Conservation (phyloP, 2,797 vertebrate genomes). For the Cyprinella venusta region DNA sequence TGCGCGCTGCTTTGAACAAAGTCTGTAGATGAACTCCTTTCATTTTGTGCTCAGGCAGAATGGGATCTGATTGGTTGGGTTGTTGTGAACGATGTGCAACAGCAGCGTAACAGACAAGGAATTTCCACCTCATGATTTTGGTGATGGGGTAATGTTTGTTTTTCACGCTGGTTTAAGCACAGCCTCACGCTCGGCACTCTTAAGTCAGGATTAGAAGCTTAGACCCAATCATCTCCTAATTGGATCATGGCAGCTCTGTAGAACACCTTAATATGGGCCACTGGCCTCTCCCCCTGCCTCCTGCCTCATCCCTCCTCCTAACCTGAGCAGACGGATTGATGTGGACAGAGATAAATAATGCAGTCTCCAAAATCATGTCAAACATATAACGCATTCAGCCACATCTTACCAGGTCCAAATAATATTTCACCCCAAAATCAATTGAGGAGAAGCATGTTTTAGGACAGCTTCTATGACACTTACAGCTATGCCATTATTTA, state of each 20-base stretch:
- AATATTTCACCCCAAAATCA: neutral
- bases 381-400: conserved; percentile 41
- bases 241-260: conserved; percentile 58
- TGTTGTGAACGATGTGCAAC: conserved; percentile 27
- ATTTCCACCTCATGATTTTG: conserved; percentile 35
- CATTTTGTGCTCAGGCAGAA: conserved; percentile 14
- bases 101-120: conserved; percentile 24
- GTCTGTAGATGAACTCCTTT: conserved; percentile 23
- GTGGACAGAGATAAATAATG: conserved; percentile 48
- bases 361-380: conserved; percentile 51
- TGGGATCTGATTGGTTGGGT: conserved; percentile 2
- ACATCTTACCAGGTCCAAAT: neutral
- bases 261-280: conserved; percentile 46
- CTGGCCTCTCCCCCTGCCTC: conserved; percentile 14
- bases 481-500: neutral
- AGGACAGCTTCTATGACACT: neutral
- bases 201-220: conserved; percentile 58
- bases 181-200: conserved; percentile 12
- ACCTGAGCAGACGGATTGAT: conserved; percentile 49
- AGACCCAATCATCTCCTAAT: conserved; percentile 62
- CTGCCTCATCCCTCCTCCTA: conserved; percentile 15
- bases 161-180: conserved; percentile 41
- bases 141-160: conserved; percentile 44
- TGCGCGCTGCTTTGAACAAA: neutral
- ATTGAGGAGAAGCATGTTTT: neutral